Evolutionary conservation across 2,888 invertebrate genomes (phyloP), one percentile per base, ranked within the genome.

Genomic region (Sinodicranocentrus sp.): DNA sequence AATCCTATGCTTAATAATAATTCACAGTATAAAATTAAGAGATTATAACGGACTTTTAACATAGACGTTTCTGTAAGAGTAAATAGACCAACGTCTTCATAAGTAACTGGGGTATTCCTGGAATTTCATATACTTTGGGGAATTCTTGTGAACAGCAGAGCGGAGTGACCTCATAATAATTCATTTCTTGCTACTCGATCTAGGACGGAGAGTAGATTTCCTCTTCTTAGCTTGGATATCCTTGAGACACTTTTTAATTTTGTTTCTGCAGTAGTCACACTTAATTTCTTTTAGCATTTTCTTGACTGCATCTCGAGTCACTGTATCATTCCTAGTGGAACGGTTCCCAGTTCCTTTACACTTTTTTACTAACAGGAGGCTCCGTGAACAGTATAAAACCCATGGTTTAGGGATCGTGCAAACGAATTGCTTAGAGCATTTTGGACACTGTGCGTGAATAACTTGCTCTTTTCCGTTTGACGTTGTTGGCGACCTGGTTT

Each of bases 381-480:
- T 23, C 15, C 26, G 8, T 1, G 17, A 23, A 21, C 72, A 72
- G 57, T 48, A 54, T 1, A 80, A 13, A 0, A 19, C 13, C 80
- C 72, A 80, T 5, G 80, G 80, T 3, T 61, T 39, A 10, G 80
- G 80, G n/a, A 80, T 48, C 1, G 25, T 26, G 2, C n/a, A 43
- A 8, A 21, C n/a, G 23, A 57, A 57, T 10, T 1, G 15, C 54
- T 65, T 43, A 3, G n/a, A 25, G 48, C 80, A 80, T 2, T 73
- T 73, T 54, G 80, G 72, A 44, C 80, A 80, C n/a, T 43, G 0
- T 48, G 72, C 65, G 5, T 57, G 43, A 65, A 80, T 57, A 10
- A 21, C 21, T 44, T 80, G 80, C 17, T 28, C 17, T 28, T 25
- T 39, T 63, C 19, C 17, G 28, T 23, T 54, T n/a, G 61, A 33